These are phyloP conservation scores for Gymnothorax javanicus DNA, from an alignment of 2,797 vertebrate species.

Conservation along the genomic window DNA sequence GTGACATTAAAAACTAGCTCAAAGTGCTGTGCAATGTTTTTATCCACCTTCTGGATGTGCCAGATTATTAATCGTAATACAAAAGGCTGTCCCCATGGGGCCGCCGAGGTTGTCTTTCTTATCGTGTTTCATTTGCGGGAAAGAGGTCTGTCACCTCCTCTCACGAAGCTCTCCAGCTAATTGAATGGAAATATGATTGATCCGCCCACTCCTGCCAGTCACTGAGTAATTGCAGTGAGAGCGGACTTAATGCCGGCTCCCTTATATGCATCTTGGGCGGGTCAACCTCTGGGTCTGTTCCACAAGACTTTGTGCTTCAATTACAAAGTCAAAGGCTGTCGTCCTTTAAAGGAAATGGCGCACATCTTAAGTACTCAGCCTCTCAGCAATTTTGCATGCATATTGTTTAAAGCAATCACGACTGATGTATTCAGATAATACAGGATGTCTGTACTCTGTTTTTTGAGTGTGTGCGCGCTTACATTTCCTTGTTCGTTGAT, in stretches of 20 bases:
- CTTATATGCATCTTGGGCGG: not conserved
- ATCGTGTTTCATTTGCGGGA: constrained; percentile 54
- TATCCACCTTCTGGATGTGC: constrained; percentile 1
- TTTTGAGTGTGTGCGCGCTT: not conserved
- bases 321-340: constrained; percentile 54
- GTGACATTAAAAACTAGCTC: constrained; percentile 18
- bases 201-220: constrained; percentile 38
- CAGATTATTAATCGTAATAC: constrained; percentile 40
- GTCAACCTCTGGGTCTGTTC: not conserved
- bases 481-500: not conserved
- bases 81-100: constrained; percentile 36
- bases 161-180: constrained; percentile 43
- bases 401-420: not conserved
- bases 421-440: not conserved
- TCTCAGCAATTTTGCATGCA: not conserved
- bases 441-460: not conserved
- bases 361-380: not conserved
- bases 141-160: constrained; percentile 53
- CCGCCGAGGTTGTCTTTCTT: constrained; percentile 44
- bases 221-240: constrained; percentile 48
- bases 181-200: constrained; percentile 60
- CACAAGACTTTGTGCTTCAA: constrained; percentile 44
- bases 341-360: not conserved
- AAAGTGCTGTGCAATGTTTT: constrained; percentile 33
- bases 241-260: constrained; percentile 39